Evolutionary conservation across 2,888 invertebrate genomes (phyloP).

Genomic region (Vanessa cardui): DNA sequence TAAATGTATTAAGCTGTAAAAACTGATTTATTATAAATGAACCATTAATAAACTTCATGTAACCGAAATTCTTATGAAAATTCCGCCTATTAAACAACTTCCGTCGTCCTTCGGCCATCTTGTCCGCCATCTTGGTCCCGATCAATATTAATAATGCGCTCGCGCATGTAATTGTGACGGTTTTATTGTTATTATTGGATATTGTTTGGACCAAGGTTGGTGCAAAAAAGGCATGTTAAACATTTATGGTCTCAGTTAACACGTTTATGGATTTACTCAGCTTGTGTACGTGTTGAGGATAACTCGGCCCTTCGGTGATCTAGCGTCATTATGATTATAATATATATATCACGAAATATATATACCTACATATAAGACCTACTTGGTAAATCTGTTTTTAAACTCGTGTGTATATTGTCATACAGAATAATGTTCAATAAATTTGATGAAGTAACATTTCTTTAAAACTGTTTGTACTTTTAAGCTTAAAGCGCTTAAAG

Average conservation of each 20-base stretch:
- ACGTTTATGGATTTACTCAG: conserved; percentile 47
- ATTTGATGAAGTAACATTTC: too few species aligned
- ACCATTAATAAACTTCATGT: conserved; percentile 33
- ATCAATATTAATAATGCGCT: conserved; percentile 56
- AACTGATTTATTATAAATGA: conserved; percentile 21
- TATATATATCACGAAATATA: too few species aligned
- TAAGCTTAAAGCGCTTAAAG: too few species aligned
- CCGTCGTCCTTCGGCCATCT: conserved; percentile 52
- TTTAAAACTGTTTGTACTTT: too few species aligned
- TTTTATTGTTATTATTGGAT: conserved; percentile 79
- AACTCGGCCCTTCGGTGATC: conserved; percentile 33
- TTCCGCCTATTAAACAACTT: conserved; percentile 46
- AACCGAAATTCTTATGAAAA: conserved; percentile 42
- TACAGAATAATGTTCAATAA: too few species aligned
- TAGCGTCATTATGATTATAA: background rate
- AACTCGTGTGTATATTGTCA: too few species aligned
- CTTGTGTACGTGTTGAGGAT: conserved; percentile 46
- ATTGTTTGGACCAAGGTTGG: conserved; percentile 73
- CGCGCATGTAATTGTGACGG: conserved; percentile 54
- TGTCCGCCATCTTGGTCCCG: conserved; percentile 49
- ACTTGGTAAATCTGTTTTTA: too few species aligned
- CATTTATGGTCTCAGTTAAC: conserved; percentile 52
- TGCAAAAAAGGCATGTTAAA: conserved; percentile 66
- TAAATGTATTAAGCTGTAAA: conserved; percentile 25
- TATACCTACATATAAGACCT: too few species aligned